Conservation (phyloP, 1,140 invertebrate genomes). For the Bombus ignitus region DNA sequence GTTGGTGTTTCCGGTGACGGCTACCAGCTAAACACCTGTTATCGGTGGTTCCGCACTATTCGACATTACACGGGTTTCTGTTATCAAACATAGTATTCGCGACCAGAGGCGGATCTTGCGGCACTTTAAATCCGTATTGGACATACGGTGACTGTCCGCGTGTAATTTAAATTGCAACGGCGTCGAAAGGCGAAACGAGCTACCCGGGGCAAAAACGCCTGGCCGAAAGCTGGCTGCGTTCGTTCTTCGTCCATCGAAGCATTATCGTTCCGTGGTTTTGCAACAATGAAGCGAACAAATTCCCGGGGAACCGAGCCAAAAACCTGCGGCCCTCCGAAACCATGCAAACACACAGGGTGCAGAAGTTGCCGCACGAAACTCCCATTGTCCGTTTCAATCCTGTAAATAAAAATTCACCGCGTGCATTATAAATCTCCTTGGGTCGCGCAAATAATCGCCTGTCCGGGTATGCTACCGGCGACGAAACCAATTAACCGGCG, state of each 20-base stretch:
- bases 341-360: neutral
- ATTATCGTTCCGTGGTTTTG: neutral
- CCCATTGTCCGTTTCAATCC: neutral
- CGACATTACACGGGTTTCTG: constrained; percentile 53
- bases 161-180: constrained; percentile 25
- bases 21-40: constrained; percentile 59
- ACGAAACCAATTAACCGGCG: constrained; percentile 34
- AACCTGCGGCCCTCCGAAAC: neutral
- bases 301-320: neutral
- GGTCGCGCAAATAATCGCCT: constrained; percentile 24
- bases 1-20: constrained; percentile 54
- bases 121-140: constrained; percentile 53
- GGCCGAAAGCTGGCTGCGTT: neutral
- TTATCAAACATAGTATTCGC: constrained; percentile 58
- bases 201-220: neutral
- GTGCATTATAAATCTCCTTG: constrained; percentile 15
- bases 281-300: constrained; percentile 6
- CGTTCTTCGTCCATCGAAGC: neutral
- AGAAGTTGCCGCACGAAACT: no score
- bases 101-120: constrained; percentile 49
- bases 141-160: neutral
- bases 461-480: neutral
- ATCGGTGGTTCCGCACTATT: constrained; percentile 56
- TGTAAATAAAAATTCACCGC: constrained; percentile 23
- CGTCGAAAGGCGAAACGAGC: constrained; percentile 8